Conservation (phyloP, 2,888 invertebrate genomes). For the Gonocerus acuteangulatus region DNA sequence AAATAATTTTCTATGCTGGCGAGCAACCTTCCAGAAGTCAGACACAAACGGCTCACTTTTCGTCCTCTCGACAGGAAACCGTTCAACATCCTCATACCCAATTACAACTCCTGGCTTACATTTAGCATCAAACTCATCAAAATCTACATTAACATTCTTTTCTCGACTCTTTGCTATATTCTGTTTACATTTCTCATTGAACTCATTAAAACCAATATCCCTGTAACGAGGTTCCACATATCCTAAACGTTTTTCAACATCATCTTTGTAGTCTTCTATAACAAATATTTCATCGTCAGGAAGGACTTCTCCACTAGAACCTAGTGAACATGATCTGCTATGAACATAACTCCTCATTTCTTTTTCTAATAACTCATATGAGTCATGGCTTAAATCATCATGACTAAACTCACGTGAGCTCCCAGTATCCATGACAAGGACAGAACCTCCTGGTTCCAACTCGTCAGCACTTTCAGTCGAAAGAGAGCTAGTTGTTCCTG, state of each 20-base stretch:
- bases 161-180: slow-evolving; percentile 37
- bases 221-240: slow-evolving; percentile 39
- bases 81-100: slow-evolving; percentile 42
- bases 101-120: slow-evolving; percentile 38
- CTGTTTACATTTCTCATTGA: slow-evolving; percentile 40
- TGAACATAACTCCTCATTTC: slow-evolving; percentile 31
- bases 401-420: slow-evolving; percentile 51
- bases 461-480: slow-evolving; percentile 59
- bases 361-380: slow-evolving; percentile 69
- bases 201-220: slow-evolving; percentile 40
- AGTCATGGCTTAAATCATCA: slow-evolving; percentile 80
- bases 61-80: slow-evolving; percentile 51
- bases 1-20: slow-evolving; percentile 48
- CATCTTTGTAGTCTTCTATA: slow-evolving; percentile 58
- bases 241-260: slow-evolving; percentile 37
- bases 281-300: slow-evolving; percentile 71
- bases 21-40: slow-evolving; percentile 51
- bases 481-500: slow-evolving; percentile 62
- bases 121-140: slow-evolving; percentile 39
- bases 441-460: slow-evolving; percentile 51
- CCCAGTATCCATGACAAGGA: slow-evolving; percentile 39
- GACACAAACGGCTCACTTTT: slow-evolving; percentile 76
- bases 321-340: slow-evolving; percentile 44
- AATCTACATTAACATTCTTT: slow-evolving; percentile 33
- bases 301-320: slow-evolving; percentile 67